A percentile compares a stretch with the other conserved stretches of the same genome.
Conservation (phyloP, 1,140 invertebrate species). For the Listronotus bonariensis region DNA sequence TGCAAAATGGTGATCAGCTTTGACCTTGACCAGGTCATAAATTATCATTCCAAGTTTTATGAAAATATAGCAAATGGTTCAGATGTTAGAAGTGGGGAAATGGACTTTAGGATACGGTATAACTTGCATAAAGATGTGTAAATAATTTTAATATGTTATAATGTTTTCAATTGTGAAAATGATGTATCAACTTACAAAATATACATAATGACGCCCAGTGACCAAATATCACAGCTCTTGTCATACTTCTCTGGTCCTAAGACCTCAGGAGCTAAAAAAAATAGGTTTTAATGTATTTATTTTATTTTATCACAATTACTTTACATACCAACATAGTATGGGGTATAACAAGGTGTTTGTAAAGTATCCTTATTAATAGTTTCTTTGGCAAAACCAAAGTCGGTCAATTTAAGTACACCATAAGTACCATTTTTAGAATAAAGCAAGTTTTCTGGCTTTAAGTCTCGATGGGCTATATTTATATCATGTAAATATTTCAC, state of each 20-base stretch:
- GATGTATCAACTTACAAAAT: constrained; percentile 74
- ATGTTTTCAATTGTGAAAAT: too few relatives aligned
- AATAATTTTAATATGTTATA: too few relatives aligned
- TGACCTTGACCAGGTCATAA: too few relatives aligned
- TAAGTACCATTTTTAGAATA: constrained; percentile 73
- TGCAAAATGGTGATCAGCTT: too few relatives aligned
- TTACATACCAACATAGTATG: constrained; percentile 91
- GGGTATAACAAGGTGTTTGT: constrained; percentile 98
- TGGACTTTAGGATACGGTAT: too few relatives aligned
- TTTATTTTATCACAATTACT: constrained; percentile 5
- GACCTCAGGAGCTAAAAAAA: constrained; percentile 84
- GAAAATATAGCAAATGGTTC: too few relatives aligned
- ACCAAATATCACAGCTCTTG: constrained; percentile 99
- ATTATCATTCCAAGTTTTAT: too few relatives aligned
- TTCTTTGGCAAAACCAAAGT: constrained; percentile 99
- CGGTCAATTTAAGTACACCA: constrained; percentile 92
- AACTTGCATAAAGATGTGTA: too few relatives aligned
- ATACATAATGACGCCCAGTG: constrained; percentile 97
- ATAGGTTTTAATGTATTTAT: constrained; percentile 10
- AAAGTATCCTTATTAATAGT: constrained; percentile 82
- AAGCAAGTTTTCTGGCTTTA: constrained; percentile 91
- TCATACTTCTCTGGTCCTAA: constrained; percentile 97
- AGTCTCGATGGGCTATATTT: constrained; percentile 95
- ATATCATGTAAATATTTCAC: constrained; percentile 92
- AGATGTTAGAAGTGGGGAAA: too few relatives aligned